Base-by-base conservation (phyloP, 2,113 vertebrate genomes). In the Tricholaema leucomelas region DNA sequence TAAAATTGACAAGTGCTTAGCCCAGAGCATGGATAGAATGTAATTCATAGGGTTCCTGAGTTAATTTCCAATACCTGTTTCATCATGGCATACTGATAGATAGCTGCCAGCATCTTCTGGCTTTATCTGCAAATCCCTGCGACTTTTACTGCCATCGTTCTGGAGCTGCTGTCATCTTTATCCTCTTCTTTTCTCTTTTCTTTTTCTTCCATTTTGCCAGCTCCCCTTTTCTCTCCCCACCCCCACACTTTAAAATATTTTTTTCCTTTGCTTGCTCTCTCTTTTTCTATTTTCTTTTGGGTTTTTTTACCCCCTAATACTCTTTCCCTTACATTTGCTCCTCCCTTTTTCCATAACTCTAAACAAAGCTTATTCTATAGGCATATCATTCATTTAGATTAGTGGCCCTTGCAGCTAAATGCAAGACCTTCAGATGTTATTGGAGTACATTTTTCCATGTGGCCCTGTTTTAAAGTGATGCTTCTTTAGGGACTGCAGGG, bases 61-160 rank as follows among this genome's bases (percentile, higher is more conserved):
- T 98, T 98, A 97, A 98, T 98, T 98, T 98, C 96, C 97, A 97
- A 97, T 98, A 97, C 97, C 96, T 97, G 91, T 98, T 98, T 98
- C 97, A 97, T 98, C 97, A 97, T 96, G 92, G 88, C 90, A 95
- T 95, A 91, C 97, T 97, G 97, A 98, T 95, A 98, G 96, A 98
- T 97, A 82, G 94, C 95, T 97, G 96, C 93, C 96, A 97, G 95
- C 91, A 94, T 97, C 97, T 97, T 95, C 88, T 91, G 91, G 87
- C 95, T 97, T 96, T 96, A 96, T 97, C 96, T 96, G 92, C 95
- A 97, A 97, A 97, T 97, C 93, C 90, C 74, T 90, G 20, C 94
- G 92, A 97, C 91, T 97, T 96, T 97, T 95, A 96, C 87, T 85
- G 73, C 54, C 72, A 89, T 95, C 55, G 91, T 83, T 95, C 88